A percentile compares a stretch with the other conserved stretches of the same genome.
Evolutionary conservation across 2,113 vertebrate species (phyloP).

Genomic region (Nesoenas mayeri): DNA sequence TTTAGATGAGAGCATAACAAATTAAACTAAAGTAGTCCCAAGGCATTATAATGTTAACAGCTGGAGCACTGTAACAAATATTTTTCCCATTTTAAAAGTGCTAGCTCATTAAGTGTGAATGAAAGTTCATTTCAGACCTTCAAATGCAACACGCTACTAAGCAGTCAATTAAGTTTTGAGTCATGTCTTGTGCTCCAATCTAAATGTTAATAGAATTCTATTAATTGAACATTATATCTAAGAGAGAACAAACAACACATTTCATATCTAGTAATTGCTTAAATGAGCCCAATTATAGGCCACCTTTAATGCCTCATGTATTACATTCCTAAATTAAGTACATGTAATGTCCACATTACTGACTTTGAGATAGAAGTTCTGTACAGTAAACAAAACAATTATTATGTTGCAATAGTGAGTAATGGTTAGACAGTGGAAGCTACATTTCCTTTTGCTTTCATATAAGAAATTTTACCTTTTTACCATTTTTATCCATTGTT

Average conservation of each 20-base stretch:
- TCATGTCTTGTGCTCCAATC: neutral
- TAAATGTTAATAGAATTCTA: neutral
- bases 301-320: neutral
- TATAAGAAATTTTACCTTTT: neutral
- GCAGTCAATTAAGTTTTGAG: neutral
- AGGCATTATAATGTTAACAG: neutral
- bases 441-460: neutral
- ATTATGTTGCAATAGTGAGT: neutral
- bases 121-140: neutral
- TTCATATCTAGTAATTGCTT: neutral
- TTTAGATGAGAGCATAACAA: neutral
- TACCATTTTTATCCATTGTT: neutral
- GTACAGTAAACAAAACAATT: neutral
- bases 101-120: conserved; percentile 1
- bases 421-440: neutral
- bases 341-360: neutral
- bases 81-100: conserved; percentile 1
- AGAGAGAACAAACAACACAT: neutral
- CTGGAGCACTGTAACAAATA: neutral
- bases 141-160: neutral
- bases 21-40: neutral
- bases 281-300: neutral
- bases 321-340: neutral
- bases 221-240: neutral
- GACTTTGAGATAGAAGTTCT: neutral